Conservation (phyloP, 2,888 invertebrate species). For the Capitulum mitella region DNA sequence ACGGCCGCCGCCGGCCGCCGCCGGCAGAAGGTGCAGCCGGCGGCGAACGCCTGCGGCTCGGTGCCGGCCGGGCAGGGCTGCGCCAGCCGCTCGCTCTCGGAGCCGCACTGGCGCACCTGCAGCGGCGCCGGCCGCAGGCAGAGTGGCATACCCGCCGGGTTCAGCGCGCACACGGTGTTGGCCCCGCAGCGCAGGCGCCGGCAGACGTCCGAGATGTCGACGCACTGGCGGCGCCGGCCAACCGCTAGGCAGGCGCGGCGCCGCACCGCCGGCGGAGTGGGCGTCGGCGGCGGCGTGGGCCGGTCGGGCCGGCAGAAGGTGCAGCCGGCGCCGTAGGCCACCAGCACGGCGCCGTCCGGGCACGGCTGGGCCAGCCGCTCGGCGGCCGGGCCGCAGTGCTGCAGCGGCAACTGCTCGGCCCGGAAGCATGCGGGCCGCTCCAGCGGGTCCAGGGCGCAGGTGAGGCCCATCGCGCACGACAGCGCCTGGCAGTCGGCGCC, state of each 20-base stretch:
- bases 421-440: neutral
- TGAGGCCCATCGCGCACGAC: neutral
- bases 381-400: neutral
- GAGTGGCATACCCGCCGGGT: neutral
- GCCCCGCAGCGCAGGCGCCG: neutral
- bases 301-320: no score
- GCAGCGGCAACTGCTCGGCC: neutral
- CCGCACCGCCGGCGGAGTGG: no score
- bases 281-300: neutral
- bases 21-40: slow-evolving; percentile 11
- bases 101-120: neutral
- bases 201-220: no score
- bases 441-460: neutral
- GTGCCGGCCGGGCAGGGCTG: slow-evolving; percentile 1
- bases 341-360: neutral
- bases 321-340: neutral
- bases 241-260: no score
- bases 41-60: neutral
- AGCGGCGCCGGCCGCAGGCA: neutral
- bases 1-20: neutral
- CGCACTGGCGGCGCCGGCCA: no score
- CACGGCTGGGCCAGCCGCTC: neutral
- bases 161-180: neutral
- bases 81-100: neutral
- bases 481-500: neutral